Evolutionary conservation across 2,888 invertebrate genomes (phyloP), one percentile per base, ranked within the genome.

Genomic region (Oligia fasciuncula): DNA sequence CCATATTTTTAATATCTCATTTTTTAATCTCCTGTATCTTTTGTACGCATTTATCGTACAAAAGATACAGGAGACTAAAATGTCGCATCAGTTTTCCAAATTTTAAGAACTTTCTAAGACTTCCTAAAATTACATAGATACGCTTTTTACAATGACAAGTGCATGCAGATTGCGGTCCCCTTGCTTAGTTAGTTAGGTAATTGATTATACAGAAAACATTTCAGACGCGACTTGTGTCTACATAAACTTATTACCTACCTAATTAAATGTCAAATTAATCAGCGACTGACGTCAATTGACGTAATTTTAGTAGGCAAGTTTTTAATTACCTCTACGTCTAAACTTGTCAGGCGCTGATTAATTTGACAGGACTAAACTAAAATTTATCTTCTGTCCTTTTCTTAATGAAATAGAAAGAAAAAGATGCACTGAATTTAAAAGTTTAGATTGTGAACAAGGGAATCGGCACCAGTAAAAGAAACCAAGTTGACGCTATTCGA

Each of bases 181-280:
- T 65, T 35, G 46, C 35, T 35, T 17, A 23, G 11, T 29, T 14
- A 23, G 43, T 54, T 54, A 43, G 17, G 29, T 35, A 54, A 65
- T 49, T 80, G 6, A 57, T 79, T 65, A 35, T 67, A 79, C 66
- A 66, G 14, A 46, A 54, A 35, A 46, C 81, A 73, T 63, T 79
- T 73, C 63, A 54, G 51, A 14, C 19, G 11, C 8, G 19, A 63
- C 60, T 43, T 62, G 6, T 65, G 54, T 40, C 35, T 66, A 57
- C 54, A 57, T 29, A 77, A 66, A 51, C 29, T 35, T 76, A 49
- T 46, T 65, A 65, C 63, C 66, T 60, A 60, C 13, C 49, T 69
- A 60, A 49, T 49, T 35, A 43, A 29, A 29, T 29, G 29, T 29
- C 29, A 29, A 29, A 29, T 29, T 29, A 29, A 29, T 29, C 29